These are phyloP conservation scores for Erethizon dorsatum DNA, from an alignment of 2,797 vertebrate genomes.

Conservation along the genomic window DNA sequence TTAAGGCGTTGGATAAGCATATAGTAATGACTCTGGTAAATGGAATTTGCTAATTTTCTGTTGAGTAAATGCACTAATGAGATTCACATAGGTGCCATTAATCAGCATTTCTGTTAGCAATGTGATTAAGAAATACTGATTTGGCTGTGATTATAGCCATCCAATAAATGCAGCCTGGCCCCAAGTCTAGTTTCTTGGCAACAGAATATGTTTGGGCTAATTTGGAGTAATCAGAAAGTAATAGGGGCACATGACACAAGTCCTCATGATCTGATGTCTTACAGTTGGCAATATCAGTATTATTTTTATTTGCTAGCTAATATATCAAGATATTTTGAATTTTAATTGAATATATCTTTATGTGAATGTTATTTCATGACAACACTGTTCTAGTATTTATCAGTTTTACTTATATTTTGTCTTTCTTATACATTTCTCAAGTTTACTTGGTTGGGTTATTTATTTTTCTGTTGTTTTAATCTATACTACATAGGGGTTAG, in stretches of 20 bases:
- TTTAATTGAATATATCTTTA: background rate
- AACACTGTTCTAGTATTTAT: background rate
- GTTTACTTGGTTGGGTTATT: background rate
- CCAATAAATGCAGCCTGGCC: background rate
- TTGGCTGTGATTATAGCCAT: background rate
- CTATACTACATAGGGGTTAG: background rate
- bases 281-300: background rate
- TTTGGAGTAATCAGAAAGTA: constrained; percentile 25
- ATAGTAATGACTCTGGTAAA: constrained; percentile 25
- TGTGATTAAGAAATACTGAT: constrained; percentile 20
- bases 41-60: constrained; percentile 65
- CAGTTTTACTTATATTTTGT: background rate
- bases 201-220: background rate
- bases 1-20: constrained; percentile 34
- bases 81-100: background rate
- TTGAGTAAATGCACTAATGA: constrained; percentile 66
- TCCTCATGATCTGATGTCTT: background rate
- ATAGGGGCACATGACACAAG: background rate
- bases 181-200: background rate
- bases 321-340: constrained; percentile 1
- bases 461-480: background rate
- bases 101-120: constrained; percentile 42
- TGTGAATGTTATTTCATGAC: background rate
- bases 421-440: background rate
- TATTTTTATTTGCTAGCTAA: constrained; percentile 24